Evolutionary conservation across 2,888 invertebrate genomes (phyloP), one percentile per base, ranked within the genome.

Genomic region (Ophioninae sp.): DNA sequence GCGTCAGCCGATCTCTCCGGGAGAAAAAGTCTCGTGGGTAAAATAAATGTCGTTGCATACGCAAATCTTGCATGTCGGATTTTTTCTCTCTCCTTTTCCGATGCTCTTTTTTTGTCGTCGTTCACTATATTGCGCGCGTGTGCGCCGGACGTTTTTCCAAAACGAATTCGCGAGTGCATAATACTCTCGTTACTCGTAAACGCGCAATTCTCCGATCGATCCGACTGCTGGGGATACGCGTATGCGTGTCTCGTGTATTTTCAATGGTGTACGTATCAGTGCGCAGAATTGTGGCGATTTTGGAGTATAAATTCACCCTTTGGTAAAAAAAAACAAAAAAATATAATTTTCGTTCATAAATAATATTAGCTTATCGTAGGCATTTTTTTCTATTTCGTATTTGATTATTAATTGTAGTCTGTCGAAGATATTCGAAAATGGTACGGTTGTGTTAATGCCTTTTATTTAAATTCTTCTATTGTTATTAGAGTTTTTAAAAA

Each of bases 171-270:
- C 72, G 59, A 79, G 65, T 44, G 73, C 65, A 73, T 79, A 79
- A 79, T 79, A 73, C 79, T 73, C 79, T 79, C 72, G 79, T 67
- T 79, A 79, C 67, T 73, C 65, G 65, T 44, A 79, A 79, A 59
- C 72, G 79, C 72, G 73, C 67, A 76, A 65, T 79, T 59, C 73
- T 37, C 30, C 44, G 62, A 67, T 79, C 73, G 79, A 73, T 79
- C 13, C 65, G 7, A 30, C 44, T 44, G 17, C 37, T n/a, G 7
- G 1, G 7, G 8, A 57, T 44, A 6, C 10, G 50, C 37, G n/a
- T 41, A 13, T 50, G 64, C 57, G 59, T 73, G 20, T 69, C 10
- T 59, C 59, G 7, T 44, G 73, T 23, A 21, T 59, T 10, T 3
- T 23, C 41, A 20, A 70, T 20, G 30, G 30, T 67, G 59, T 59